Evolutionary conservation across 1,140 invertebrate species (phyloP).

Genomic region (Hirudo medicinalis): DNA sequence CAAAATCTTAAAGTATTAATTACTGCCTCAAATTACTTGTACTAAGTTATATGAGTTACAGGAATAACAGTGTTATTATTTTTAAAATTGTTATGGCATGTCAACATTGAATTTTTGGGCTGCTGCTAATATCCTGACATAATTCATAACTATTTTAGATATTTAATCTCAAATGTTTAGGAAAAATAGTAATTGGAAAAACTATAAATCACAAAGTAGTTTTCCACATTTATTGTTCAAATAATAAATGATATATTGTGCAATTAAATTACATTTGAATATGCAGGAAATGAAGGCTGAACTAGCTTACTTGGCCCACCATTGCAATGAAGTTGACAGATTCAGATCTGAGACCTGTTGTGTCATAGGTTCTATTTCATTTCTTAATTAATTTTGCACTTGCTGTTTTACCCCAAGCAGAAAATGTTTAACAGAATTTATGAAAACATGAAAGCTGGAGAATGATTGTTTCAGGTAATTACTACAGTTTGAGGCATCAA

Average conservation of each 20-base stretch:
- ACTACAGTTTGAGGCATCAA: constrained; percentile 86
- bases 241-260: no score
- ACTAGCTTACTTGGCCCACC: constrained; percentile 80
- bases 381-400: constrained; percentile 28
- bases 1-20: neutral
- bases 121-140: no score
- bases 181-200: no score
- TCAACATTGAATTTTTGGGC: no score
- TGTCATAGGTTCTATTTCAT: constrained; percentile 63
- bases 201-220: neutral
- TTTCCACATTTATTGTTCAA: no score
- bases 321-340: constrained; percentile 83
- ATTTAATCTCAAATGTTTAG: no score
- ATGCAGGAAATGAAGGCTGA: constrained; percentile 69
- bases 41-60: no score
- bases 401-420: no score
- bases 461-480: constrained; percentile 60
- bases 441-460: neutral
- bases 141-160: no score
- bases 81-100: no score
- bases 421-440: no score
- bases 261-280: constrained; percentile 12
- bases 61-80: neutral
- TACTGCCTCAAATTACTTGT: no score
- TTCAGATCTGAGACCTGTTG: constrained; percentile 94